These are phyloP conservation scores for Stenurella melanura DNA, from an alignment of 2,888 invertebrate genomes.

Conservation along the genomic window DNA sequence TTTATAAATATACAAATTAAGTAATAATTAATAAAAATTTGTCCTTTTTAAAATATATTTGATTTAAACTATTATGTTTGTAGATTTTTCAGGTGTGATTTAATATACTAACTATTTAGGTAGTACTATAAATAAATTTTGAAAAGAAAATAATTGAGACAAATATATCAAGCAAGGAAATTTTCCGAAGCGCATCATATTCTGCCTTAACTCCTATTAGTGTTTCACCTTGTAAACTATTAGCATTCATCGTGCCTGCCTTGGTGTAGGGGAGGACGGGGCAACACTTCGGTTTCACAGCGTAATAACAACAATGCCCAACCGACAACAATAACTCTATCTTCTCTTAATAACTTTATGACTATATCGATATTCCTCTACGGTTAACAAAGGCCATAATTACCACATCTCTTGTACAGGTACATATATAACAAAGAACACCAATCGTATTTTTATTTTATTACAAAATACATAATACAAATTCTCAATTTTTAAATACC, in stretches of 20 bases:
- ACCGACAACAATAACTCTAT: conserved; percentile 57
- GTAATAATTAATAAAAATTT: too few relatives aligned
- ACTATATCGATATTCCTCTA: conserved; percentile 50
- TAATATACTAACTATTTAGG: too few relatives aligned
- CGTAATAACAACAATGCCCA: conserved; percentile 55
- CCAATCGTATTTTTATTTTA: conserved; percentile 7
- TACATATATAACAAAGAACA: conserved; percentile 7
- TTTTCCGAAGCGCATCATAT: background rate
- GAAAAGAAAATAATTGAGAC: background rate
- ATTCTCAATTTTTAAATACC: background rate
- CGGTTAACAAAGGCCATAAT: conserved; percentile 47
- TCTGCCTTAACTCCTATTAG: background rate
- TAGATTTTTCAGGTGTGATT: too few relatives aligned
- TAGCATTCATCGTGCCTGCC: conserved; percentile 47
- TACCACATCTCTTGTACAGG: conserved; percentile 21
- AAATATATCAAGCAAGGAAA: too few relatives aligned
- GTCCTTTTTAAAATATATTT: too few relatives aligned
- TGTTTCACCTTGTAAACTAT: conserved; percentile 42
- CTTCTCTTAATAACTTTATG: conserved; percentile 56
- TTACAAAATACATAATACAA: background rate
- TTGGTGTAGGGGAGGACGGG: conserved; percentile 38
- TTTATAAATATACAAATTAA: too few relatives aligned
- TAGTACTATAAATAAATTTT: background rate
- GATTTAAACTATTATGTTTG: too few relatives aligned
- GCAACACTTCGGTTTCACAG: conserved; percentile 49